Evolutionary conservation across 1,140 invertebrate species (phyloP), one percentile per base, ranked within the genome.

Genomic region (Trypoxylus dichotomus): DNA sequence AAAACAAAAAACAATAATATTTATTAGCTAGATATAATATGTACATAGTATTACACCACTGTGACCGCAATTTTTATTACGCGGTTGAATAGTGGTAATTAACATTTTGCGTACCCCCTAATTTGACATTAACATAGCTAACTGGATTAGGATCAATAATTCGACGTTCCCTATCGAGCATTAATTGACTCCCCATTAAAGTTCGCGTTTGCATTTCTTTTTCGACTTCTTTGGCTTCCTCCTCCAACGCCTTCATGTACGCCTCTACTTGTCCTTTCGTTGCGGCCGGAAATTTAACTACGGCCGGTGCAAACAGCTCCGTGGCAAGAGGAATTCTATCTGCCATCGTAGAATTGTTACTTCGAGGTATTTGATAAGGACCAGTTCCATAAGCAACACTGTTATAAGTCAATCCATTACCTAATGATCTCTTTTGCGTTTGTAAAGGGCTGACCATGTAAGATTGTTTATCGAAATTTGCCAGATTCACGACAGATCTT

Each of bases 71-170:
- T 37, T 37, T 37, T 37, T 63, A 19, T 63, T 19, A 63, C 24
- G 19, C 10, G 19, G 74, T 8, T 29, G 25, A n/a, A 47, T 75
- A 75, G 19, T 75, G 41, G 42, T 75, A 75, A 15, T 75, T 75
- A 47, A 75, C 43, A 47, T 75, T 75, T 47, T 75, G 37, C 1
- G 3, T 25, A 10, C 74, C 74, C 15, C 74, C 74, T 47, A 75
- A 47, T 54, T 54, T 75, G 25, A 75, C 74, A 75, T 75, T 75
- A 15, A 75, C 74, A 47, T 75, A 75, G 47, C 74, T 75, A 75
- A 75, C 74, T 6, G 74, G 8, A 43, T 47, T 75, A 47, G 74
- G 25, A 7, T 75, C 74, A 13, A 73, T 37, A 47, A 1, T 24
- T 42, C 1, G 11, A 43, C 15, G 13, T 24, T 10, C 15, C 21